Conservation (phyloP, 1,140 invertebrate species). For the Psilanteris sp. region DNA sequence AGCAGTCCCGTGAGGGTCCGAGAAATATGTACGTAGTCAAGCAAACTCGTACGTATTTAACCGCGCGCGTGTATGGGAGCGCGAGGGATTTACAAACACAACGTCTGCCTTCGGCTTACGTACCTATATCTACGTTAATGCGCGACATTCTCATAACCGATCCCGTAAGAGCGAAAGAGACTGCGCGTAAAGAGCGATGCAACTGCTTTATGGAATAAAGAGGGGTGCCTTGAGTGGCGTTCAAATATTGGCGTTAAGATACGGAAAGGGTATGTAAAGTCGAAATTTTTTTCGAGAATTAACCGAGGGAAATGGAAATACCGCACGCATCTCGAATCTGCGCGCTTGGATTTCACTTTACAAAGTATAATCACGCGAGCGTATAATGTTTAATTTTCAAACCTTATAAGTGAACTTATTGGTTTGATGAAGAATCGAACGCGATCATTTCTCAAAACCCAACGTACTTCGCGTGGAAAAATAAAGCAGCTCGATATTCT, state of each 20-base stretch:
- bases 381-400: too few species aligned
- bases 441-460: too few species aligned
- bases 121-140: slow-evolving; percentile 57
- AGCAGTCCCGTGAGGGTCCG: slow-evolving; percentile 46
- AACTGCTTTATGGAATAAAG: slow-evolving; percentile 19
- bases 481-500: too few species aligned
- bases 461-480: too few species aligned
- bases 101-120: slow-evolving; percentile 56
- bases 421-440: too few species aligned
- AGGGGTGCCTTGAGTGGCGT: slow-evolving; percentile 34
- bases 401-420: too few species aligned
- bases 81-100: slow-evolving; percentile 59
- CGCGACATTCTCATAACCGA: slow-evolving; percentile 62
- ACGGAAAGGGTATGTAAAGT: slow-evolving; percentile 29
- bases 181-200: slow-evolving; percentile 21
- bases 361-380: too few species aligned
- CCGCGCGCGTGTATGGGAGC: slow-evolving; percentile 14
- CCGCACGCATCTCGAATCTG: too few species aligned
- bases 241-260: slow-evolving; percentile 46
- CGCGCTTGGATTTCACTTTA: too few species aligned
- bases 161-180: slow-evolving; percentile 30
- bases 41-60: slow-evolving; percentile 17
- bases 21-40: slow-evolving; percentile 19
- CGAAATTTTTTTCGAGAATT: too few species aligned
- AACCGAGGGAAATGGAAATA: too few species aligned